phyloP scores from a whole-genome alignment of 1,140 invertebrate genomes.

The Brachystomella parvula region DNA sequence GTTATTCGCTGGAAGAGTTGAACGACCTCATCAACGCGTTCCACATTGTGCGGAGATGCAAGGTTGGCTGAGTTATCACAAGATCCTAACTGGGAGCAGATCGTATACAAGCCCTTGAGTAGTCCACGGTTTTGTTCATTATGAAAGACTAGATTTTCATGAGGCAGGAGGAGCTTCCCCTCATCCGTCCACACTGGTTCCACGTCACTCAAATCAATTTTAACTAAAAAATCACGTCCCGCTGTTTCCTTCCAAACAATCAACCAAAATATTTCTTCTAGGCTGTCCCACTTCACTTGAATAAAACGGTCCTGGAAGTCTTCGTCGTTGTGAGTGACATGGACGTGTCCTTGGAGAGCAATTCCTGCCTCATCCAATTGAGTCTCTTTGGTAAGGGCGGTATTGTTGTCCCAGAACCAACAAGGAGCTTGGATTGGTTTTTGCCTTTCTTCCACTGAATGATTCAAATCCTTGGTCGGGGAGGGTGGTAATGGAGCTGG shows the following conservation, averaged over 20 bases:
- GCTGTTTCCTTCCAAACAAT: slow-evolving; percentile 30
- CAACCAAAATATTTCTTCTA: slow-evolving; percentile 31
- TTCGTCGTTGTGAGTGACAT: slow-evolving; percentile 28
- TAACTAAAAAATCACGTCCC: slow-evolving; percentile 27
- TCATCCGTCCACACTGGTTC: slow-evolving; percentile 32
- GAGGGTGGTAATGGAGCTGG: not conserved
- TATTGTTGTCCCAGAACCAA: slow-evolving; percentile 35
- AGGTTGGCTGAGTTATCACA: slow-evolving; percentile 29
- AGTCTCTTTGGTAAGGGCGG: slow-evolving; percentile 23
- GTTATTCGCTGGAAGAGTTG: slow-evolving; percentile 34
- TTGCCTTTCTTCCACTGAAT: not conserved
- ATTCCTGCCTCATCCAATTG: slow-evolving; percentile 36
- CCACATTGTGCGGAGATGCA: slow-evolving; percentile 32
- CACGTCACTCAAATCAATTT: slow-evolving; percentile 32
- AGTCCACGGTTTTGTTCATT: slow-evolving; percentile 27
- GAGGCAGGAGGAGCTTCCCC: slow-evolving; percentile 23
- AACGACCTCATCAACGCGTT: slow-evolving; percentile 27
- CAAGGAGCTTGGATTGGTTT: slow-evolving; percentile 15
- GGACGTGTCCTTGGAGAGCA: slow-evolving; percentile 27
- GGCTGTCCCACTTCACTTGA: slow-evolving; percentile 37
- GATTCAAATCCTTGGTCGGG: not conserved
- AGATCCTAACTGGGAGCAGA: slow-evolving; percentile 34
- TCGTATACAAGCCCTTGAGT: slow-evolving; percentile 31
- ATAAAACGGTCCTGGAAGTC: slow-evolving; percentile 28
- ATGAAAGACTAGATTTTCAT: slow-evolving; percentile 23